phyloP scores from a whole-genome alignment of 1,140 invertebrate genomes.

The Heliconius nattereri region DNA sequence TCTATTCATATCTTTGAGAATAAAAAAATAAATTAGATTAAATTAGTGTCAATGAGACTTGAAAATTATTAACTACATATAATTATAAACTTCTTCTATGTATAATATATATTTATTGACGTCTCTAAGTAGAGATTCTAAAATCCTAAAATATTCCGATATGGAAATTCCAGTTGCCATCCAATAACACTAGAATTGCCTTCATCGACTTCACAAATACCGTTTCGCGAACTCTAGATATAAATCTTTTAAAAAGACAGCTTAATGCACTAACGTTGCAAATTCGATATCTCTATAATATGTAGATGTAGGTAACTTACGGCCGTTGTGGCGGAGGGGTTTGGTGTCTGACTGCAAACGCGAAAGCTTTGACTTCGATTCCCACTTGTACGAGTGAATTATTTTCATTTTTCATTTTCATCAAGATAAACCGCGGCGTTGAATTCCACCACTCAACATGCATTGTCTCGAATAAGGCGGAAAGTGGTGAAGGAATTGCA shows the following conservation, averaged over 20 bases:
- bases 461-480: too few species aligned
- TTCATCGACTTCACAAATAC: slow-evolving; percentile 52
- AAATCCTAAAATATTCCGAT: slow-evolving; percentile 22
- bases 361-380: not conserved
- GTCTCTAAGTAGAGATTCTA: not conserved
- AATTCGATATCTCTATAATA: not conserved
- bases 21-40: too few species aligned
- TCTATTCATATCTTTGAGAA: too few species aligned
- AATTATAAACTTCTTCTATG: too few species aligned
- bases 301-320: not conserved
- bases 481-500: too few species aligned
- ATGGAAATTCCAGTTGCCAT: slow-evolving; percentile 31
- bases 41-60: too few species aligned
- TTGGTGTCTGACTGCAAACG: not conserved
- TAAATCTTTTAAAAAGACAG: slow-evolving; percentile 59
- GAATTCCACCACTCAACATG: too few species aligned
- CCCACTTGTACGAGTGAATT: not conserved
- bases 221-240: slow-evolving; percentile 45
- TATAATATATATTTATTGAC: not conserved
- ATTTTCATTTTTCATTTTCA: not conserved
- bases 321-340: too few species aligned
- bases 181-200: slow-evolving; percentile 49
- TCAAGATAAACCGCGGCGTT: not conserved
- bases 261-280: slow-evolving; percentile 16
- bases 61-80: too few species aligned